These are phyloP conservation scores for Tetragonisca angustula DNA, from an alignment of 2,888 invertebrate species.

Conservation along the genomic window DNA sequence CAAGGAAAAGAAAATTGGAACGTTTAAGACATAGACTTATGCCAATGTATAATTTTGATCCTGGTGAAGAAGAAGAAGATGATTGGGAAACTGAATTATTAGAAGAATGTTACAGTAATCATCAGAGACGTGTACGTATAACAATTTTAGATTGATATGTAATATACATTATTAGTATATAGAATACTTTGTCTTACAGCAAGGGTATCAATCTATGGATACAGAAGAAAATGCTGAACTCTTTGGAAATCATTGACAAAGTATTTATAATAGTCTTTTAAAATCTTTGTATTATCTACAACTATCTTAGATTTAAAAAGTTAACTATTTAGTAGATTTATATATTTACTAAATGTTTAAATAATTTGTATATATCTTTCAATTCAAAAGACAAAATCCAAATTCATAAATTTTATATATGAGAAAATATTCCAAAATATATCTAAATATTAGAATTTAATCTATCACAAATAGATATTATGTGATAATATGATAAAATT, in stretches of 20 bases:
- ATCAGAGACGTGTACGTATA: slow-evolving; percentile 79
- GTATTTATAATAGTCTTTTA: slow-evolving; percentile 30
- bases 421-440: background rate
- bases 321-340: slow-evolving; percentile 53
- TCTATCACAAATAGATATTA: slow-evolving; percentile 9
- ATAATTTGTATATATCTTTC: slow-evolving; percentile 46
- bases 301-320: slow-evolving; percentile 38
- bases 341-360: slow-evolving; percentile 36
- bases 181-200: slow-evolving; percentile 77
- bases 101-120: slow-evolving; percentile 79
- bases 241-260: slow-evolving; percentile 75
- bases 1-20: slow-evolving; percentile 85
- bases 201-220: slow-evolving; percentile 82
- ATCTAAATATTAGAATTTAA: slow-evolving; percentile 16
- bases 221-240: slow-evolving; percentile 81
- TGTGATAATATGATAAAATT: background rate
- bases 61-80: slow-evolving; percentile 88
- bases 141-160: slow-evolving; percentile 27
- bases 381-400: slow-evolving; percentile 30
- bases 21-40: slow-evolving; percentile 87
- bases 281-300: slow-evolving; percentile 52
- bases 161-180: slow-evolving; percentile 34
- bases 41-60: slow-evolving; percentile 89
- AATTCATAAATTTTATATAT: slow-evolving; percentile 46
- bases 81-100: slow-evolving; percentile 89